Base-by-base conservation (phyloP, 2,113 vertebrate species). In the Heptranchias perlo region DNA sequence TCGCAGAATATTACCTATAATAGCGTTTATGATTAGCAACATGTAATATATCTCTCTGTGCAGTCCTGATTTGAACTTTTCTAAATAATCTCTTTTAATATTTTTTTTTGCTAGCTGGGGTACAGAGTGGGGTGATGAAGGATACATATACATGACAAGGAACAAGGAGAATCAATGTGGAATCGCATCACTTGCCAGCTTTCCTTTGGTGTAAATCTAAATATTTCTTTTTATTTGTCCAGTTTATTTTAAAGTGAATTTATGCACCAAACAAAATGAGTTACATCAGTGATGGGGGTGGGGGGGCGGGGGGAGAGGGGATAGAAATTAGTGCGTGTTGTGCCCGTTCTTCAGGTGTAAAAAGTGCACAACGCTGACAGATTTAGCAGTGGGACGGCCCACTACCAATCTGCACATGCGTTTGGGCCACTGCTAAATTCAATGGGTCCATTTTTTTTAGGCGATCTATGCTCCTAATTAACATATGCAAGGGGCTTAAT, bases 101-200 rank as follows among this genome's bases (percentile, higher is more conserved):
- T 31, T 67, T 67, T 13, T 65, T 62, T 65, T 93, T 97, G 92
- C 96, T 76, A 98, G 98, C 97, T 98, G 98, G 98, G 97, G 98
- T 95, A 67, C 96, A 2, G 1, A 0, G 0, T 98, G 98, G 98
- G 98, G 98, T 61, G 0, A 96, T 18, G 96, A 96, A 0, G 98
- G 98, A 54, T 98, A 97, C 97, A 98, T 98, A 96, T 97, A 62
- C 97, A 98, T 98, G 98, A 67, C 96, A 96, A 97, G 97, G 96
- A 98, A 98, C 96, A 98, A 97, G 96, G 31, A 96, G 92, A 98
- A 98, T 97, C 98, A 98, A 97, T 98, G 98, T 96, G 98, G 98
- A 28, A 98, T 98, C 64, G 97, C 97, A 11, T 97, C 97, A 0
- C 96, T 96, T n/a, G 65, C 98, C 96, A 98, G 97, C 96, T 98